Percentiles rank a stretch among this genome's conserved stretches.
Evolutionary conservation across 1,140 invertebrate species (phyloP).

Genomic region (Anagrus nilaparvatae): DNA sequence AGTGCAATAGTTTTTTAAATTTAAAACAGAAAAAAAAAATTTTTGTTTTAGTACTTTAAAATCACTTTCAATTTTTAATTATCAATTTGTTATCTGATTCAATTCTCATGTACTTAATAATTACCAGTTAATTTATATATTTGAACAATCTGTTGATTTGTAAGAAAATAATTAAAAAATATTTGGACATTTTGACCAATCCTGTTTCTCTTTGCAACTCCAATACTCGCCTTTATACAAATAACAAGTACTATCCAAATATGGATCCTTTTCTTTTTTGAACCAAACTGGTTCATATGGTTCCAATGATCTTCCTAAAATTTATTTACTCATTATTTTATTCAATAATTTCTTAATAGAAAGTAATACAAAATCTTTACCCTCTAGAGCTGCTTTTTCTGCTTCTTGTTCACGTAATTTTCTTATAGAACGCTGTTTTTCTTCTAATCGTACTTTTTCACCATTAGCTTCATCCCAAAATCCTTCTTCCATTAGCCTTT

Average conservation of each 20-base stretch:
- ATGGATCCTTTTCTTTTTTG: slow-evolving; percentile 65
- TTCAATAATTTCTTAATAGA: background rate
- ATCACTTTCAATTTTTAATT: too few relatives aligned
- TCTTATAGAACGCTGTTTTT: slow-evolving; percentile 78
- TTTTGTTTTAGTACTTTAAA: too few relatives aligned
- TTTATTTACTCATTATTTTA: background rate
- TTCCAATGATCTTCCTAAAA: slow-evolving; percentile 58
- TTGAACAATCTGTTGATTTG: slow-evolving; percentile 5
- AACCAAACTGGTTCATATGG: slow-evolving; percentile 90
- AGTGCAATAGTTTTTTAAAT: too few relatives aligned
- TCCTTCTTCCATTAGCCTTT: slow-evolving; percentile 94
- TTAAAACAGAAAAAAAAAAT: too few relatives aligned
- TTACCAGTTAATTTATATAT: slow-evolving; percentile 8
- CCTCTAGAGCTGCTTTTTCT: slow-evolving; percentile 64
- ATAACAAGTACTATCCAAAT: slow-evolving; percentile 73
- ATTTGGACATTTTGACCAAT: slow-evolving; percentile 87
- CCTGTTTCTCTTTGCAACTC: slow-evolving; percentile 76
- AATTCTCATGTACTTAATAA: too few relatives aligned
- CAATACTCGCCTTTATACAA: slow-evolving; percentile 86
- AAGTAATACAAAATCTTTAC: slow-evolving; percentile 32
- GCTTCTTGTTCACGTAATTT: slow-evolving; percentile 66
- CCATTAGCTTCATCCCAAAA: slow-evolving; percentile 93
- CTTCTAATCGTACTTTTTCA: slow-evolving; percentile 84
- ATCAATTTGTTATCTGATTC: too few relatives aligned
- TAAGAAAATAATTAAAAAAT: slow-evolving; percentile 65